Evolutionary conservation across 1,140 invertebrate species (phyloP), one percentile per base, ranked within the genome.

Genomic region (Pseudomyrmex gracilis): DNA sequence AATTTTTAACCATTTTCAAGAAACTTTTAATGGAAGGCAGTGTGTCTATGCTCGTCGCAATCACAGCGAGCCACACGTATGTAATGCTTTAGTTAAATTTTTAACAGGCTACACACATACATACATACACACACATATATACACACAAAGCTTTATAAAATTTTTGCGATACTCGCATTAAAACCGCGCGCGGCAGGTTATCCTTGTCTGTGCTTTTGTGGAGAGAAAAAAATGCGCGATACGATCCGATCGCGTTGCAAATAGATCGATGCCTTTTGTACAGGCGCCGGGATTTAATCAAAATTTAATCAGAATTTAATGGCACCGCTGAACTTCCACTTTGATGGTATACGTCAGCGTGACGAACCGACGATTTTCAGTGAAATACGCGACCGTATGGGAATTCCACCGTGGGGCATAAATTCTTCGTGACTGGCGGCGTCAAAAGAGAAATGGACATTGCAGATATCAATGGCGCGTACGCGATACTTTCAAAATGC

Each of bases 301-400:
- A 85, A 87, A 87, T 87, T 87, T 83, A 87, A 86, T 87, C 85
- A 86, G 85, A 87, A 86, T 76, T 80, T 87, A 87, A 87, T 76
- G 77, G 45, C 85, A 51, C 51, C 57, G 85, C 43, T 86, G 73
- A 87, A 87, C 85, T 71, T 53, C 57, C 68, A 60, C 47, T 73
- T 73, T 73, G 77, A 87, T 76, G 70, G 82, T 61, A 86, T n/a
- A 55, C 45, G 85, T 74, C 77, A 43, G 60, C 85, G 85, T 73
- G 85, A 85, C 84, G 77, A 74, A 86, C 85, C 49, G 85, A 83
- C 84, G 63, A 87, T 86, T 83, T 68, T 55, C 85, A 51, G 76
- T 64, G 84, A 83, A 87, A 87, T 82, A 76, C 67, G 73, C 55
- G 84, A 51, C 63, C 67, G 55, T 74, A 67, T 24, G 68, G 77